phyloP scores from a whole-genome alignment of 2,797 vertebrate species.

The Catostomus latipinnis region DNA sequence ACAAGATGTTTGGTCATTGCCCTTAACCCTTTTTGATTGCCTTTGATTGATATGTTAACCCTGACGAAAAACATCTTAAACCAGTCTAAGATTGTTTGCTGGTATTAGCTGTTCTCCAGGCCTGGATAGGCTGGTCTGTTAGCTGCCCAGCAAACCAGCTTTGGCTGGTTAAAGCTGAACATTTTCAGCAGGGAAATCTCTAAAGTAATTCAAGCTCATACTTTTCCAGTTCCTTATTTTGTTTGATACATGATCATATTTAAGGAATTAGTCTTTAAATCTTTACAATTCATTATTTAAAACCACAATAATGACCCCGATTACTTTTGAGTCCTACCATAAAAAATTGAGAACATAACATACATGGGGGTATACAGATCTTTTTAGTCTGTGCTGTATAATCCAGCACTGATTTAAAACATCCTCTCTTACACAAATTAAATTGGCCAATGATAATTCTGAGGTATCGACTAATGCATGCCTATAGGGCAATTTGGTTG shows the following conservation, averaged over 20 bases:
- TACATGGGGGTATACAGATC: conserved; percentile 55
- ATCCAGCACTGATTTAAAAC: conserved; percentile 47
- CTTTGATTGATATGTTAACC: conserved; percentile 54
- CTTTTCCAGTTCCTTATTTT: conserved; percentile 21
- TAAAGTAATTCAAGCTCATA: neutral
- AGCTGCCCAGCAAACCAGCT: too few species aligned
- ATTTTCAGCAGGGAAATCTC: neutral
- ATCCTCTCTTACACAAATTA: conserved; percentile 41
- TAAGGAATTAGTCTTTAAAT: conserved; percentile 9
- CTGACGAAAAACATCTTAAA: too few species aligned
- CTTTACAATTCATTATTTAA: conserved; percentile 1
- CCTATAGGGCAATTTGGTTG: conserved; percentile 87
- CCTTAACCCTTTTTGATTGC: conserved; percentile 76
- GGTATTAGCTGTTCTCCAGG: too few species aligned
- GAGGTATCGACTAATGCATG: conserved; percentile 72
- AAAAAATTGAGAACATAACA: conserved; percentile 44
- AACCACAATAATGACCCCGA: conserved; percentile 33
- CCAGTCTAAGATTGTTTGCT: too few species aligned
- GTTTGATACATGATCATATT: conserved; percentile 8
- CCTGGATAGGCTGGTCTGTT: too few species aligned
- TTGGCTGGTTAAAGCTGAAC: too few species aligned
- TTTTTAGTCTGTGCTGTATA: conserved; percentile 43
- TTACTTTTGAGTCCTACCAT: conserved; percentile 38
- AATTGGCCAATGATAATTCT: conserved; percentile 46
- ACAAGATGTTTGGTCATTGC: conserved; percentile 78